Evolutionary conservation across 30 jellyfish, hydroid and myxozoan genomes (phyloP), one percentile per base, ranked within the genome.

Genomic region (Cassiopea andromeda): DNA sequence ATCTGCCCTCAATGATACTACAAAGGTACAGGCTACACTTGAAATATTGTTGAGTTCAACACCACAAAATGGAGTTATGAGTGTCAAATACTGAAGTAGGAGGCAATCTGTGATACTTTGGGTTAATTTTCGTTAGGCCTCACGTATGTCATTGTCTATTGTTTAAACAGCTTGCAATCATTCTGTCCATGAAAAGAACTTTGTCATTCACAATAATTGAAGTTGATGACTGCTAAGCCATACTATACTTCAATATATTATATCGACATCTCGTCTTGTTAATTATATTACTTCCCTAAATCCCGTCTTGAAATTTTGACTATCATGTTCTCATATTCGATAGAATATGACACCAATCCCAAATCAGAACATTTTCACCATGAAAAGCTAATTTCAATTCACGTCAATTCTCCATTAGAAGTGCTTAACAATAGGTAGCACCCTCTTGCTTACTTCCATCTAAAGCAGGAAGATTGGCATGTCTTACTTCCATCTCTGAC

Each of bases 171-270:
- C 4, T 61, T 1, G 14, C 43, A 61, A 13, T 61, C 73, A 6
- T 61, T 1, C 73, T 61, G 27, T 61, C 19, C 2, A 8, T 61
- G 83, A 58, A 58, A 44, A 43, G 69, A 38, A 46, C 69, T 75
- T 58, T 75, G 67, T 45, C 69, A 27, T 75, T 75, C 46, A 14
- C 83, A 46, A 48, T 43, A 45, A 75, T 75, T 75, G 83, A 38
- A 75, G 83, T 75, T 75, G 46, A 75, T 75, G 60, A 68, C 38
- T 44, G 44, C 66, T 50, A 75, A 75, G 10, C 69, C 83, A 45
- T 75, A 44, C 12, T 38, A n/a, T 18, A 44, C 13, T 9, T 2
- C 83, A 38, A 50, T 4, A 58, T 75, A 75, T 75, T 38, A 18
- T 58, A 75, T 58, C 83, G 19, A 43, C 83, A 4, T 75, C 69